phyloP scores from a whole-genome alignment of 2,113 vertebrate species.

The Miniopterus natalensis region DNA sequence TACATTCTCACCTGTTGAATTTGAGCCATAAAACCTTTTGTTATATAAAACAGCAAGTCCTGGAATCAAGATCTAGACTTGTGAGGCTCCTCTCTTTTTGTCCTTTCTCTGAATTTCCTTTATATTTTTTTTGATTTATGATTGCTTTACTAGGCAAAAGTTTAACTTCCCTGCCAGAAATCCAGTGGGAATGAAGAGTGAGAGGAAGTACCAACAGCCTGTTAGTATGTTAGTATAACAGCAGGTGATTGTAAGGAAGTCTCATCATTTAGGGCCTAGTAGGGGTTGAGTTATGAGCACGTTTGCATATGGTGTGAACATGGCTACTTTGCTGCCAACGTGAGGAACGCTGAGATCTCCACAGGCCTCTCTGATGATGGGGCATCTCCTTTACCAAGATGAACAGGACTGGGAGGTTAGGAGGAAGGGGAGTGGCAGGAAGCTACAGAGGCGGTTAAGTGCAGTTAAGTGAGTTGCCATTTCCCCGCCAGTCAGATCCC shows the following conservation, averaged over 20 bases:
- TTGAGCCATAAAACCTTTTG: not conserved
- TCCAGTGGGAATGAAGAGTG: not conserved
- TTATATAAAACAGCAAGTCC: not conserved
- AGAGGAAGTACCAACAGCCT: not conserved
- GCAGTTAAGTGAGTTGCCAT: not conserved
- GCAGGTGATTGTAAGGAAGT: not conserved
- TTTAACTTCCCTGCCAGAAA: not conserved
- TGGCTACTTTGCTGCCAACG: not conserved
- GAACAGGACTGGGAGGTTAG: not conserved
- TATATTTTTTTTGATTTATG: not conserved
- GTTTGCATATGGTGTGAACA: not conserved
- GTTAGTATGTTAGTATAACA: not conserved
- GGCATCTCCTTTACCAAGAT: not conserved
- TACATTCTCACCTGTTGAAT: not conserved
- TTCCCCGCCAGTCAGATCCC: not conserved
- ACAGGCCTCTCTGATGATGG: not conserved
- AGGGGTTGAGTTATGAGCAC: not conserved
- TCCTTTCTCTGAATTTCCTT: not conserved
- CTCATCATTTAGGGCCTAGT: not conserved
- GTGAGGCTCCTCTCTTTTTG: not conserved
- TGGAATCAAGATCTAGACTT: not conserved
- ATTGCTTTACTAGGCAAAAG: not conserved
- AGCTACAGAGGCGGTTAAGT: slow-evolving; percentile 13
- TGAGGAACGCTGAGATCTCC: not conserved
- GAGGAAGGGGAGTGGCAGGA: not conserved